These are phyloP conservation scores for Hipposideros armiger DNA, from an alignment of 2,113 vertebrate genomes.

Conservation along the genomic window DNA sequence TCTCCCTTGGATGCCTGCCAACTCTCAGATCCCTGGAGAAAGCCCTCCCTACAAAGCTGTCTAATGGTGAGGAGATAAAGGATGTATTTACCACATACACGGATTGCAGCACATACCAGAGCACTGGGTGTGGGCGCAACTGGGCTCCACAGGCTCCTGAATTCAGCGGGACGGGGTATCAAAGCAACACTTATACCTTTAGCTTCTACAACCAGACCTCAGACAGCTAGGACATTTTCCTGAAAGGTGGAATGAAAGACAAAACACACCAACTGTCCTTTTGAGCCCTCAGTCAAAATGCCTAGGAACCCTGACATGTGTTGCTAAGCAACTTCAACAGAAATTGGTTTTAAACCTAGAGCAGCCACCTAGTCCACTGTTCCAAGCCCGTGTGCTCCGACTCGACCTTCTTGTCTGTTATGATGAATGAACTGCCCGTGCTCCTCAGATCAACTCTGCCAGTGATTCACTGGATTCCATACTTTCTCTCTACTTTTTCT, in stretches of 20 bases:
- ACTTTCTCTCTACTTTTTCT: not conserved
- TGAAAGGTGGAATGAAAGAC: not conserved
- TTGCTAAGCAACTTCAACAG: not conserved
- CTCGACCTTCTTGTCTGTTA: not conserved
- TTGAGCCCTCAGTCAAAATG: not conserved
- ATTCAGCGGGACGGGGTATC: not conserved
- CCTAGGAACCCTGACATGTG: rapidly evolving
- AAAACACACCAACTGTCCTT: not conserved
- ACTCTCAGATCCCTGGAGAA: not conserved
- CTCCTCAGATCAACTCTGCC: not conserved
- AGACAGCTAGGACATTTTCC: not conserved
- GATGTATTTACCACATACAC: not conserved
- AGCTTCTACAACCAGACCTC: not conserved
- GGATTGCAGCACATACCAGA: not conserved
- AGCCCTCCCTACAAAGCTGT: not conserved
- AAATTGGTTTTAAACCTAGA: not conserved
- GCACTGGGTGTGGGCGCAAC: not conserved
- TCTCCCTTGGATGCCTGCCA: not conserved
- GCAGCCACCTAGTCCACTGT: not conserved
- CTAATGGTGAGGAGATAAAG: not conserved
- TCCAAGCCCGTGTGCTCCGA: rapidly evolving
- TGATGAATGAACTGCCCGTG: too few relatives aligned
- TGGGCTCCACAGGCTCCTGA: not conserved
- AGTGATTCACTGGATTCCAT: not conserved
- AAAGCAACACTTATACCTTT: not conserved